Base-by-base conservation (phyloP, 2,888 invertebrate species). In the Lymantria dispar region DNA sequence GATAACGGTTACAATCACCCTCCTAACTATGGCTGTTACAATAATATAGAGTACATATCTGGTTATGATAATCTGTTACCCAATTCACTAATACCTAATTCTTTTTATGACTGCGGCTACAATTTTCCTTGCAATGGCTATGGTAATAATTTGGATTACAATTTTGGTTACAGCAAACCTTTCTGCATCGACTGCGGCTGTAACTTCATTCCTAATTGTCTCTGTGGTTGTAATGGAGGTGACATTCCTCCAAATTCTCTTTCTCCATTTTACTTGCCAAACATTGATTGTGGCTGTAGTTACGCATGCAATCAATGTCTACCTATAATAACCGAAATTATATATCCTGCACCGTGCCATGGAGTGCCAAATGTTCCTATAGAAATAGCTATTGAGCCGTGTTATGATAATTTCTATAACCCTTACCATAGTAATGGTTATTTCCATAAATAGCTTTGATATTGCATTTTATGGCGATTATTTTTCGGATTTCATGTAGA, bases 311-410 rank as follows among this genome's bases (percentile, higher is more conserved):
- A 50, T 12, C 31, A 15, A 30, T 41, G 12, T 39, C 46, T 13
- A n/a, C 41, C 47, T 13, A 11, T 47, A 1, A 8, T 46, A n/a
- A 38, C 47, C 8, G 43, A 46, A 8, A 7, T 44, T 5, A 5
- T 46, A 8, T 33, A 7, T 12, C 38, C 46, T 1, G 30, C 22
- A 10, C 22, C 22, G 2, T 22, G 3, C 5, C 22, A 40, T 22
- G 46, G 46, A 9, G 50, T 68, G 13, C 67, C 73, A 0, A 68
- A 64, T 43, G 47, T 68, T 0, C 81, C 83, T 40, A 68, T 84
- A 0, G 76, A 66, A 44, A 56, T 78, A 0, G 72, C 73, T 45
- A 74, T 77, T 0, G 78, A 82, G 8, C 62, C 80, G 3, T 30
- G 74, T 3, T 56, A 48, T 31, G 47, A 64, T 2, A 47, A 56